Percentiles rank a stretch among this genome's conserved stretches.
Evolutionary conservation across 1,140 invertebrate genomes (phyloP).

Genomic region (Pseudobourletiella spinata): DNA sequence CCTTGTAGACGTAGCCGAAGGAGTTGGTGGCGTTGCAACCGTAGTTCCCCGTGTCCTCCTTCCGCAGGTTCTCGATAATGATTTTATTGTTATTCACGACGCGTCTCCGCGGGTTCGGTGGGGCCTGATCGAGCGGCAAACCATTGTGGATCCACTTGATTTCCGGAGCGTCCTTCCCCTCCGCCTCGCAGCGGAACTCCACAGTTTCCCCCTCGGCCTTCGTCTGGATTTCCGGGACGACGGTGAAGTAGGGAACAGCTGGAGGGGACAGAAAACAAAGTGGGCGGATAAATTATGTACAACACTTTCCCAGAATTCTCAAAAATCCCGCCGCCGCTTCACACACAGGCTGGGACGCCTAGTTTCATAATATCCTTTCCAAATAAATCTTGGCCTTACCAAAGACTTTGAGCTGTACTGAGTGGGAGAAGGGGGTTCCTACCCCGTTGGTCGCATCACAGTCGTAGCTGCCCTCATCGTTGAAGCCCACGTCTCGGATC

Average conservation of each 20-base stretch:
- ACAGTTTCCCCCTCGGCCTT: conserved; percentile 84
- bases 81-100: conserved; percentile 62
- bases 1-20: conserved; percentile 95
- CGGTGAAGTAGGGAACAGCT: conserved; percentile 85
- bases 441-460: conserved; percentile 87
- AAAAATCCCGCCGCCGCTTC: no score
- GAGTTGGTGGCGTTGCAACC: conserved; percentile 90
- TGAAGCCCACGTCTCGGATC: conserved; percentile 72
- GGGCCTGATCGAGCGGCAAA: conserved; percentile 66
- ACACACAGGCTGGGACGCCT: no score
- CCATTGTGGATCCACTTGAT: conserved; percentile 98
- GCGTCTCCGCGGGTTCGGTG: conserved; percentile 58
- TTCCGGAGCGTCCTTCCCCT: conserved; percentile 75
- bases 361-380: no score
- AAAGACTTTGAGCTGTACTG: conserved; percentile 68
- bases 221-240: conserved; percentile 79
- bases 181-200: conserved; percentile 76
- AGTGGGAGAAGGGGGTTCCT: conserved; percentile 69
- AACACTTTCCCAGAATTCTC: not conserved
- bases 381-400: no score
- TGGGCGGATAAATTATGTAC: no score
- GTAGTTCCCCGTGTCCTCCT: conserved; percentile 91
- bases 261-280: conserved; percentile 34
- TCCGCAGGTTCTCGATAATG: conserved; percentile 68
- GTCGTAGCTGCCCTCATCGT: conserved; percentile 77